Conservation (phyloP, 2,888 invertebrate genomes). For the Synergus itoensis region DNA sequence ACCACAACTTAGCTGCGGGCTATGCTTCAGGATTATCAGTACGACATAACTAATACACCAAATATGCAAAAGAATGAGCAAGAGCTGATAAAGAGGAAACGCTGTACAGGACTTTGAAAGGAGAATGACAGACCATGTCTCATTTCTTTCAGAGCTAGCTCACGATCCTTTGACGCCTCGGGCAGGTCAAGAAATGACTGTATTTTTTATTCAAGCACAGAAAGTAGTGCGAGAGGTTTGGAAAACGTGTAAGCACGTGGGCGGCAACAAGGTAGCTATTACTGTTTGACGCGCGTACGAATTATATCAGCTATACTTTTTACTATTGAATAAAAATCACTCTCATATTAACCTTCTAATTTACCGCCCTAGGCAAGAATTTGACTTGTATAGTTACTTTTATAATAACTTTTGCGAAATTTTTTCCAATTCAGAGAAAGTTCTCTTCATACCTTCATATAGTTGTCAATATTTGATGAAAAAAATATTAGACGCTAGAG, state of each 20-base stretch:
- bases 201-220: too few species aligned
- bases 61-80: constrained; percentile 12
- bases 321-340: not conserved
- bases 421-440: not conserved
- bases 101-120: not conserved
- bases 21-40: constrained; percentile 53
- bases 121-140: not conserved
- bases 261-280: too few species aligned
- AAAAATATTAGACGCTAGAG: too few species aligned
- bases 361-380: not conserved
- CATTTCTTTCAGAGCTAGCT: not conserved
- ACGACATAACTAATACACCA: constrained; percentile 27
- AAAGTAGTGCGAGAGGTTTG: too few species aligned
- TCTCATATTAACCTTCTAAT: not conserved
- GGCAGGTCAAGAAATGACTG: not conserved
- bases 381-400: not conserved
- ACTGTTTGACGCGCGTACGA: too few species aligned
- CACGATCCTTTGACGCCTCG: not conserved
- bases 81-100: not conserved
- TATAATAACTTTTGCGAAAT: not conserved
- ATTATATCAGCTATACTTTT: not conserved
- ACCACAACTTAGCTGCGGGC: constrained; percentile 51
- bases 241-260: too few species aligned
- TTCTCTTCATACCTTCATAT: not conserved
- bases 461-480: too few species aligned